phyloP scores from a whole-genome alignment of 2,888 invertebrate genomes.

The Flabesymbios commensalis region DNA sequence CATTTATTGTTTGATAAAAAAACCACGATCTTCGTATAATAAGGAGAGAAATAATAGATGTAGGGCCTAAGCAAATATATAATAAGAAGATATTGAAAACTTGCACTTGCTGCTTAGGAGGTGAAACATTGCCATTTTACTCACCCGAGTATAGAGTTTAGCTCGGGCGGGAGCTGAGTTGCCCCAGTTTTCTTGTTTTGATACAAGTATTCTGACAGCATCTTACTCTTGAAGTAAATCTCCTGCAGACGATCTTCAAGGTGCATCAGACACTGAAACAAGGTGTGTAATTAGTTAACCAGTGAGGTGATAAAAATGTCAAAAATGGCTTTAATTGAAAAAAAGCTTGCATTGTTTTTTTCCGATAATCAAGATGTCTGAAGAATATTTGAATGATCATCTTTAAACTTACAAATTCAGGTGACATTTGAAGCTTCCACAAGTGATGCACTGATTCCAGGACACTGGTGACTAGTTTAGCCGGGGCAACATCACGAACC shows the following conservation, averaged over 20 bases:
- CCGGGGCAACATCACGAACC: slow-evolving; percentile 44
- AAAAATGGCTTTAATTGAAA: not conserved
- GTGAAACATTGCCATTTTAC: slow-evolving; percentile 62
- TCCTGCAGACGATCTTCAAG: slow-evolving; percentile 83
- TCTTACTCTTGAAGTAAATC: slow-evolving; percentile 81
- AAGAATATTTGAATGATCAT: too few species aligned
- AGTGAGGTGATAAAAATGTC: not conserved
- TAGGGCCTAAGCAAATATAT: not conserved
- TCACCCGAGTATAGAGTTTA: slow-evolving; percentile 53
- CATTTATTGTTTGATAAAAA: not conserved
- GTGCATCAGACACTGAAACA: slow-evolving; percentile 73
- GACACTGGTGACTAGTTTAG: slow-evolving; percentile 76
- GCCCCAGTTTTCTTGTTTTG: slow-evolving; percentile 42
- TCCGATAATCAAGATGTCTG: not conserved
- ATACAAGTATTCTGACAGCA: slow-evolving; percentile 71
- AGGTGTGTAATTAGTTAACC: not conserved
- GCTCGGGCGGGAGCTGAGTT: slow-evolving; percentile 48
- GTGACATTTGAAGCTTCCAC: slow-evolving; percentile 75
- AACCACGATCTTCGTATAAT: not conserved
- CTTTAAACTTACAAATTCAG: slow-evolving; percentile 78
- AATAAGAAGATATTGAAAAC: not conserved
- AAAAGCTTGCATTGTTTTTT: not conserved
- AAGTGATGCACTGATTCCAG: slow-evolving; percentile 80
- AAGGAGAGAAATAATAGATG: not conserved
- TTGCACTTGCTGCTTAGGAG: too few species aligned